Evolutionary conservation across 2,888 invertebrate species (phyloP).

Genomic region (Eurytoma adleriae): DNA sequence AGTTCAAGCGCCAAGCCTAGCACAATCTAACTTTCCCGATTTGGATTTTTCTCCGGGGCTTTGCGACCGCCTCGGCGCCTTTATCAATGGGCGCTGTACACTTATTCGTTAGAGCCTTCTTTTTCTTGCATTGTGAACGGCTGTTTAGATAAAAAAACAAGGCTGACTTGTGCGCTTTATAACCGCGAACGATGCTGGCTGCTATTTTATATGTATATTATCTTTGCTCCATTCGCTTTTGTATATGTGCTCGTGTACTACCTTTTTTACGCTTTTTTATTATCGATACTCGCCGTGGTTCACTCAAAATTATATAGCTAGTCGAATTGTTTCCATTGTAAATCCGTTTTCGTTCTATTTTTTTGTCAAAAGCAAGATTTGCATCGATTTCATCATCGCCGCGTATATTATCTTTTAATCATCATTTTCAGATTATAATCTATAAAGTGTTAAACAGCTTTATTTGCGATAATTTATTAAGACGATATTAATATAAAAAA

Average conservation of each 20-base stretch:
- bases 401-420: not conserved
- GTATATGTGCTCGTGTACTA: no score
- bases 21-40: constrained; percentile 50
- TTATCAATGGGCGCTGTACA: no score
- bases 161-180: no score
- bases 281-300: not conserved
- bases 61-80: not conserved
- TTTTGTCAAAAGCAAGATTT: no score
- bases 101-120: no score
- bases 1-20: constrained; percentile 43
- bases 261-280: not conserved
- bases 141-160: no score
- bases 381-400: not conserved
- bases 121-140: no score
- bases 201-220: no score
- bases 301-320: not conserved
- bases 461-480: not conserved
- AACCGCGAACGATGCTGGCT: no score
- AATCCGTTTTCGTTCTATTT: no score
- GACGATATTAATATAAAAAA: not conserved
- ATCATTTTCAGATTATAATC: not conserved
- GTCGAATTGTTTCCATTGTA: no score
- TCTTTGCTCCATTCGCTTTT: no score
- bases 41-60: constrained; percentile 31
- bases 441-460: not conserved